Evolutionary conservation across 2,888 invertebrate species (phyloP).

Genomic region (Drosophila conformis): DNA sequence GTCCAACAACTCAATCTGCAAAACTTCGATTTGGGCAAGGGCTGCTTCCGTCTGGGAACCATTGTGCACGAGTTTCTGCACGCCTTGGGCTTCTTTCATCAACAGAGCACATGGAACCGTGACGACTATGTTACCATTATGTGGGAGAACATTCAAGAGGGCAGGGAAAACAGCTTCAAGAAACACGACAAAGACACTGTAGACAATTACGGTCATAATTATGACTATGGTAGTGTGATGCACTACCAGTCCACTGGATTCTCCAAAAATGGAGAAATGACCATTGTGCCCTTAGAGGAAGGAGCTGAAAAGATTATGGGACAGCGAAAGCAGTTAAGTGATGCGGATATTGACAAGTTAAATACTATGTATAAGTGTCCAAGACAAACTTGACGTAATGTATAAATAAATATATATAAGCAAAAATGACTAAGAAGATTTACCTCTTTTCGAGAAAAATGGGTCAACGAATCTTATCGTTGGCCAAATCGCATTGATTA

Average conservation of each 20-base stretch:
- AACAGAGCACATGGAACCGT: constrained; percentile 91
- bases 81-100: constrained; percentile 91
- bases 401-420: constrained; percentile 5
- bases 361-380: constrained; percentile 81
- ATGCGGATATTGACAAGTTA: constrained; percentile 77
- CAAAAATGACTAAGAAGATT: not conserved
- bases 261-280: too few species aligned
- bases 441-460: constrained; percentile 85
- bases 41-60: constrained; percentile 85
- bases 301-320: constrained; percentile 35
- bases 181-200: constrained; percentile 87
- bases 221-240: too few species aligned
- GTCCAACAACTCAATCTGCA: constrained; percentile 78
- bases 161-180: constrained; percentile 89
- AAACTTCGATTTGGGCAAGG: constrained; percentile 66
- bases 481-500: constrained; percentile 87
- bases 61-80: constrained; percentile 92
- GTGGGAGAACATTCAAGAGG: constrained; percentile 85
- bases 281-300: too few species aligned
- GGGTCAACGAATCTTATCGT: constrained; percentile 85
- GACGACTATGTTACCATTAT: constrained; percentile 89
- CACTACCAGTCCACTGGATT: too few species aligned
- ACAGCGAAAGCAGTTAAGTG: constrained; percentile 72
- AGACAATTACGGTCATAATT: constrained; percentile 85
- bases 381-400: not conserved